Base-by-base conservation (phyloP, 2,797 vertebrate genomes). In the Anabacerthia variegaticeps region DNA sequence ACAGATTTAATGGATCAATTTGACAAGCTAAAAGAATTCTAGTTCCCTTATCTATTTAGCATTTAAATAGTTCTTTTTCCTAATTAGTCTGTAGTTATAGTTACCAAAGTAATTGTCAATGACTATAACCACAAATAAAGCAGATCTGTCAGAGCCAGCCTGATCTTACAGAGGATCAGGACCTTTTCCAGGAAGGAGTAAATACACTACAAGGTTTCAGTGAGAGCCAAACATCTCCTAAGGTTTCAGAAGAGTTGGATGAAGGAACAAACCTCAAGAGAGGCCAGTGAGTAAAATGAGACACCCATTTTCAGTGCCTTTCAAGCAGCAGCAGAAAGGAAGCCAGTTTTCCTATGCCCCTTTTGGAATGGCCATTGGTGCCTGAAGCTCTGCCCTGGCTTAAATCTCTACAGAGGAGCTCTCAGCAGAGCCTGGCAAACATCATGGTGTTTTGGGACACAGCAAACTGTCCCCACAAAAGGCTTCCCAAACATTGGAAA, bases 61-160 rank as follows among this genome's bases (percentile, higher is more conserved):
- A 46, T 89, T 93, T 96, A 95, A 96, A 96, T 95, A 84, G 75
- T 91, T 71, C 81, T 81, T 84, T 86, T 89, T 79, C 66, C 61
- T 95, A 97, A 97, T 97, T 96, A 97, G 94, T 85, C 79, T 95
- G 92, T 67, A 95, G 88, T 96, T 96, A 95, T 89, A 96, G 88
- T 96, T 95, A 94, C 95, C 87, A 94, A 95, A 94, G 87, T 93
- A 93, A 96, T 95, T 96, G 95, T 75, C 91, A 95, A 17, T 77
- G 66, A 76, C 90, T 94, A 76, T 68, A 97, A 90, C 43, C 79
- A 95, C 79, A 95, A 96, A 95, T 96, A 95, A 85, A 83, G 77
- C 74, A 96, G 89, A 92, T 71, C 58, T 80, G 63, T 56, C 76
- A 67, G 93, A 74, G 69, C 48, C 46, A 74, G 58, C 36, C 71